Evolutionary conservation across 2,888 invertebrate species (phyloP), one percentile per base, ranked within the genome.

Genomic region (Mimas tiliae): DNA sequence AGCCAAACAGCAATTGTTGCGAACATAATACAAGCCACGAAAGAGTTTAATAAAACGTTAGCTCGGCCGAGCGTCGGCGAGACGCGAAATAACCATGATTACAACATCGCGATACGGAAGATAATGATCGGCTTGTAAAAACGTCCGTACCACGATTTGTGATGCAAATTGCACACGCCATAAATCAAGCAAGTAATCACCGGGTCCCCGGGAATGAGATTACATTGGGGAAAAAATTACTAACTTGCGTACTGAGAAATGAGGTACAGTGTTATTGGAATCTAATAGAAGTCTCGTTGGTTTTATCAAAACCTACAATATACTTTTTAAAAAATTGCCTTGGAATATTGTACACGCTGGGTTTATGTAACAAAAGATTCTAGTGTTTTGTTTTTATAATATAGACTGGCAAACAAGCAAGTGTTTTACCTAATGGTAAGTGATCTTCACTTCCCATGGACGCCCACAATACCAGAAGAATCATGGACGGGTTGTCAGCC

Each of bases 31-130:
- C 88, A 89, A 90, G 87, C 86, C 84, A 90, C 88, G 90, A 89
- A 87, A 89, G 90, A 86, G 88, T 91, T 90, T 91, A 93, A 93
- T 91, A 88, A 89, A 90, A 90, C 89, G 89, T 91, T 89, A 85
- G 88, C 85, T 38, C 45, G 82, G 85, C 85, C 86, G n/a, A n/a
- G n/a, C n/a, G n/a, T n/a, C n/a, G 90, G 83, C 89, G 89, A 88
- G 87, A 90, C 90, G 88, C 90, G 89, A 90, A 91, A 92, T 92
- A 87, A 93, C 92, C 88, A 91, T 91, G 89, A 93, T 93, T 93
- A 93, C 88, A 83, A 78, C 89, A 89, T 91, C 92, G 90, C 93
- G 92, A 92, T 92, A 91, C 90, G 89, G 87, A 89, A 88, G 91
- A 92, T 93, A 92, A 92, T 92, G 88, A 91, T 90, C 89, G 86